Evolutionary conservation across 2,113 vertebrate genomes (phyloP), one percentile per base, ranked within the genome.

Genomic region (Megaceryle torquata): DNA sequence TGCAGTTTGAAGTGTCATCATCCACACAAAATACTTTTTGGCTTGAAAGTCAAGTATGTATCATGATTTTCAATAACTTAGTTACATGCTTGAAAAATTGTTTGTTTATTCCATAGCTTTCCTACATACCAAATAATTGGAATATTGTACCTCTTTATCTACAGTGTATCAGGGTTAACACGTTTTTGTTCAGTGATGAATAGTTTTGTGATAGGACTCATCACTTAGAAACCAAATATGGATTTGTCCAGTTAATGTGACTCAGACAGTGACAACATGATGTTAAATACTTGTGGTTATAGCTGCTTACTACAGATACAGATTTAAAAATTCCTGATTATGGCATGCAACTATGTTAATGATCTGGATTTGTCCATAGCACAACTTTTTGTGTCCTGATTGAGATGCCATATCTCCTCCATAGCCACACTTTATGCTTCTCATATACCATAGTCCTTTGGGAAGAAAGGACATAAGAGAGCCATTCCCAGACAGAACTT

Each of bases 351-450:
- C 6, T 12, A 48, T 19, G 26, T 64, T 74, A 81, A 51, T 6
- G 2, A 68, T 75, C 44, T 85, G 65, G 18, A 75, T n/a, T 50
- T 87, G n/a, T 7, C 13, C 43, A 56, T 26, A 43, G 8, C 15
- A 54, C 7, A 74, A 16, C 16, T 44, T 65, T 53, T 11, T 63
- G 43, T 26, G 31, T 54, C 16, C 35, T 71, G 16, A 9, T 60
- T 50, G 10, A 56, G 46, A 44, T 15, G 19, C 17, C 10, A 16
- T 8, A 12, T 63, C 41, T 77, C 33, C 20, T 35, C 39, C 1
- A 1, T 21, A 39, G 24, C 22, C 31, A 37, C 9, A 15, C 5
- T 84, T 60, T 18, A 61, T 2, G 1, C 29, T 1, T 1, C 22
- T 54, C 31, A 39, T 6, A 9, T 51, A 77, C 4, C 0, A 0